These are phyloP conservation scores for Pegoplata infirma DNA, from an alignment of 2,888 invertebrate genomes.

Conservation along the genomic window DNA sequence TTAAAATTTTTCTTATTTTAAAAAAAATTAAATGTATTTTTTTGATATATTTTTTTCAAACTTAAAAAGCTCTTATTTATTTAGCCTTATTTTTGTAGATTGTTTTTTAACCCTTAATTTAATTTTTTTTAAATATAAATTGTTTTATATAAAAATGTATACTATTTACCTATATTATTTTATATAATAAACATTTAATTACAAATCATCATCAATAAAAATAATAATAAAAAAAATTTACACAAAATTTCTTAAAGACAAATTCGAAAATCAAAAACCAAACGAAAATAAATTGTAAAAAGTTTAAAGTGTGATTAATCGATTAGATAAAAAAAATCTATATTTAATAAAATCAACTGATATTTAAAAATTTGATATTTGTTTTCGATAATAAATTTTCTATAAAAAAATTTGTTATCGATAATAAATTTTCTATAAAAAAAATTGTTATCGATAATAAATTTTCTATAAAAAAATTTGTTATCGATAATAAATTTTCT, in stretches of 20 bases:
- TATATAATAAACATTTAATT: slow-evolving; percentile 47
- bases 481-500: too few relatives aligned
- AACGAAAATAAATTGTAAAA: background rate
- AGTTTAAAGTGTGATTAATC: too few relatives aligned
- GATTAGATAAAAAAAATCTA: too few relatives aligned
- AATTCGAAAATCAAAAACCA: slow-evolving; percentile 20
- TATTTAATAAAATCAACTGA: too few relatives aligned
- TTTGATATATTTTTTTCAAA: background rate
- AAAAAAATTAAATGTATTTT: background rate
- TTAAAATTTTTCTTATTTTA: background rate
- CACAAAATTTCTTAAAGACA: slow-evolving; percentile 6
- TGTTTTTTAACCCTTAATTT: slow-evolving; percentile 32
- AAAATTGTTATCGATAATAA: too few relatives aligned
- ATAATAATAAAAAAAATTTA: background rate
- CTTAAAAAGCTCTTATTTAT: slow-evolving; percentile 31
- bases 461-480: too few relatives aligned
- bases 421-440: too few relatives aligned
- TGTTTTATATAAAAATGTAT: slow-evolving; percentile 48
- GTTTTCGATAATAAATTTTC: too few relatives aligned
- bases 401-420: too few relatives aligned
- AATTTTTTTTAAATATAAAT: slow-evolving; percentile 21
- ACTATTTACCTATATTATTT: slow-evolving; percentile 20
- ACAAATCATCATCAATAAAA: slow-evolving; percentile 17
- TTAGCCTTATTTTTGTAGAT: slow-evolving; percentile 24
- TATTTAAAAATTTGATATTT: too few relatives aligned